These are phyloP conservation scores for Petrocephalus schoutedeni DNA, from an alignment of 2,797 vertebrate genomes.

Conservation along the genomic window DNA sequence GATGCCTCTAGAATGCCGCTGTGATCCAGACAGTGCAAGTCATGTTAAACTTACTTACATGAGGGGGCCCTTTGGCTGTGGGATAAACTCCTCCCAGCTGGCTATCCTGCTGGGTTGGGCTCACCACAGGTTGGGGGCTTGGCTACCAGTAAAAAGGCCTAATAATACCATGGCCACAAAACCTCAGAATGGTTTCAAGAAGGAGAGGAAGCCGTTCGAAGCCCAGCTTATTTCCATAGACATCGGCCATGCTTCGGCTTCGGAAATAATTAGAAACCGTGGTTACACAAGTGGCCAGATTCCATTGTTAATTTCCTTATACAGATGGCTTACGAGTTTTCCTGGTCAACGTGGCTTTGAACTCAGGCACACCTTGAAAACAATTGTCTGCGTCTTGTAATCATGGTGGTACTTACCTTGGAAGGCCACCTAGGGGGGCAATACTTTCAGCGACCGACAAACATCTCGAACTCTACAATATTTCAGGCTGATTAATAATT, in stretches of 20 bases:
- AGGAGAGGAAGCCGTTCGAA: slow-evolving; percentile 20
- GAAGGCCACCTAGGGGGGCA: neutral
- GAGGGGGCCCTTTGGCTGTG: slow-evolving; percentile 48
- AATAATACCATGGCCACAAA: slow-evolving; percentile 44
- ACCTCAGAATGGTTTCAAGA: slow-evolving; percentile 39
- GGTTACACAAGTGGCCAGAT: neutral
- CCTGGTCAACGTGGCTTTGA: neutral
- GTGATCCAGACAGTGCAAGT: slow-evolving; percentile 43
- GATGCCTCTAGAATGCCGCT: slow-evolving; percentile 44
- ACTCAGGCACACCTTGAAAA: neutral
- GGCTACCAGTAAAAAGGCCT: slow-evolving; percentile 37
- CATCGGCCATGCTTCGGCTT: neutral
- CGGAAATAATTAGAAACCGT: neutral
- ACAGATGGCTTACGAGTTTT: neutral
- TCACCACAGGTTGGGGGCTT: slow-evolving; percentile 45
- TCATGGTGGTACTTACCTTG: neutral
- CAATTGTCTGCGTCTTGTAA: neutral
- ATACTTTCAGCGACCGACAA: neutral
- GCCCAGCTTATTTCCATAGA: slow-evolving; percentile 23
- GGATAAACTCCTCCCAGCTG: slow-evolving; percentile 47
- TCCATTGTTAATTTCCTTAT: neutral
- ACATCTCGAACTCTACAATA: neutral
- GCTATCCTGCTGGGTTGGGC: slow-evolving; percentile 28
- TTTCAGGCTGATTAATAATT: neutral
- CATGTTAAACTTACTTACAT: slow-evolving; percentile 37